phyloP scores from a whole-genome alignment of 2,888 invertebrate species.

The Fissipunctia ypsillon region DNA sequence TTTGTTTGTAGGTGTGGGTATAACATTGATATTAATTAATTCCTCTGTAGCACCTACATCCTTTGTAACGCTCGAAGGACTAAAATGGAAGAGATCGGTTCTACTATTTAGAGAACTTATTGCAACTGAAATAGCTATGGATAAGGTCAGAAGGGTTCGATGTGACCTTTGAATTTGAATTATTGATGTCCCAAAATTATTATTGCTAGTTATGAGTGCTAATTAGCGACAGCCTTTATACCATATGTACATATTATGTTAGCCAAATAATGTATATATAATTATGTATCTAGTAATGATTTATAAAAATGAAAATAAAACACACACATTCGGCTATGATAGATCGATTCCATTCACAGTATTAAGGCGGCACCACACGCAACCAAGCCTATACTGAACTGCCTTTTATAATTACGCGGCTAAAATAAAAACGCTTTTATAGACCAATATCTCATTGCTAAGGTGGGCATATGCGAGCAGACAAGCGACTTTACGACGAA shows the following conservation, averaged over 20 bases:
- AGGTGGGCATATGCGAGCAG: slow-evolving; percentile 75
- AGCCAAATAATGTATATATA: not conserved
- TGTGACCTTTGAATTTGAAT: slow-evolving; percentile 25
- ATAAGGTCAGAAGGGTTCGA: slow-evolving; percentile 23
- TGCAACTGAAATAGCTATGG: slow-evolving; percentile 14
- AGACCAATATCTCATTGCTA: slow-evolving; percentile 76
- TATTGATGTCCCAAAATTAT: slow-evolving; percentile 10
- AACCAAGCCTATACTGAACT: slow-evolving; percentile 52
- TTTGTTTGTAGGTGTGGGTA: not conserved
- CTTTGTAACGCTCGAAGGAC: slow-evolving; percentile 1
- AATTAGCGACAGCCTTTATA: not conserved
- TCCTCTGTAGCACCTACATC: not conserved
- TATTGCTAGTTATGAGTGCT: slow-evolving; percentile 4
- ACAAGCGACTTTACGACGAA: slow-evolving; percentile 80
- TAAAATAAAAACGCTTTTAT: slow-evolving; percentile 74
- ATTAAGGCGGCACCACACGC: slow-evolving; percentile 38
- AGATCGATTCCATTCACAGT: slow-evolving; percentile 38
- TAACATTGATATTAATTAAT: slow-evolving; percentile 17
- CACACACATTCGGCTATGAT: slow-evolving; percentile 10
- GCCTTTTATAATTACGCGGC: slow-evolving; percentile 66
- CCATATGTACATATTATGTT: not conserved
- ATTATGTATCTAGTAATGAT: not conserved
- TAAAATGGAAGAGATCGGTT: slow-evolving; percentile 14
- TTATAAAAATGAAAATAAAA: slow-evolving; percentile 4
- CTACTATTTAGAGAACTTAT: slow-evolving; percentile 26